phyloP scores from a whole-genome alignment of 2,888 invertebrate genomes.

The Cantharis rufa region DNA sequence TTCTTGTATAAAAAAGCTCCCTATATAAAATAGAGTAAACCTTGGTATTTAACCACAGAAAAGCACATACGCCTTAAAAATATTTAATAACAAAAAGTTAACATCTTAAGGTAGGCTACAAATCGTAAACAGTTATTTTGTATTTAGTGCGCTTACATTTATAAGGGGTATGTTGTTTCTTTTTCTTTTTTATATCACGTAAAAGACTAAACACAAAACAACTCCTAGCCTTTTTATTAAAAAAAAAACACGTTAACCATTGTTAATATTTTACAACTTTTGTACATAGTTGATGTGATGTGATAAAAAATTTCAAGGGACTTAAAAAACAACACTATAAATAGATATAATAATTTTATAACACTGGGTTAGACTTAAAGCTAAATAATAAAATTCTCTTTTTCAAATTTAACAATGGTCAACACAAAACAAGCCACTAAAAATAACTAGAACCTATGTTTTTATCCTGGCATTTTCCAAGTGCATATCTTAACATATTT shows the following conservation, averaged over 20 bases:
- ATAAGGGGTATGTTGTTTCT: conserved; percentile 35
- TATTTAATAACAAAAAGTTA: conserved; percentile 45
- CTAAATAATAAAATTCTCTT: conserved; percentile 38
- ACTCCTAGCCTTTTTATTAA: conserved; percentile 40
- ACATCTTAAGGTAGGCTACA: conserved; percentile 37
- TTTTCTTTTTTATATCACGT: conserved; percentile 35
- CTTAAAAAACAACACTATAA: conserved; percentile 40
- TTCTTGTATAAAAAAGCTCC: neutral
- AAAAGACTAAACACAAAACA: conserved; percentile 47
- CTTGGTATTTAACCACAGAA: conserved; percentile 1
- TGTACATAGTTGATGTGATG: neutral
- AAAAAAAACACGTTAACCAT: conserved; percentile 47
- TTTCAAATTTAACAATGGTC: conserved; percentile 46
- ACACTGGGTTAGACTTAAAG: conserved; percentile 46
- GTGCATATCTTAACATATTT: conserved; percentile 14
- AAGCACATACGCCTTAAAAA: conserved; percentile 3
- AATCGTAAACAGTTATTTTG: conserved; percentile 42
- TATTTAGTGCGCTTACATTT: conserved; percentile 47
- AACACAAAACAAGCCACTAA: conserved; percentile 44
- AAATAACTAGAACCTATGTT: conserved; percentile 49
- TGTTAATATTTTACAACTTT: conserved; percentile 39
- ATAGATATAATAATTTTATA: conserved; percentile 44
- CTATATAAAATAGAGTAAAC: conserved; percentile 3
- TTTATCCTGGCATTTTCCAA: conserved; percentile 48
- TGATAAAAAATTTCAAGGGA: conserved; percentile 7